phyloP scores from a whole-genome alignment of 2,113 vertebrate genomes.

The Progne subis region DNA sequence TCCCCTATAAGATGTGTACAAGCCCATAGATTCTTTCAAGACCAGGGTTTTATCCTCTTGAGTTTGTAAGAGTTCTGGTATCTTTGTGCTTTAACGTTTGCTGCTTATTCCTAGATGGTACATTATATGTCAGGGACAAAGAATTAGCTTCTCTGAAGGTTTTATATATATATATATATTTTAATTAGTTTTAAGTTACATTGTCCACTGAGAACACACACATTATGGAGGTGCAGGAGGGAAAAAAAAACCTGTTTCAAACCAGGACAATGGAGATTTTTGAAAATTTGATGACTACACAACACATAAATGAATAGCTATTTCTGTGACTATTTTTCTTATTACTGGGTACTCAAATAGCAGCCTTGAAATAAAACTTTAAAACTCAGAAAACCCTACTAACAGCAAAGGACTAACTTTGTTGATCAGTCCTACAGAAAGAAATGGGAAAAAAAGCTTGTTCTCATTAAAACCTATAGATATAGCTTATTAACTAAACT shows the following conservation, averaged over 20 bases:
- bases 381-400: neutral
- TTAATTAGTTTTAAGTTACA: neutral
- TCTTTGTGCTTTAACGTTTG: neutral
- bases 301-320: neutral
- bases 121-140: neutral
- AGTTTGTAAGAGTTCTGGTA: neutral
- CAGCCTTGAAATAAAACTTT: neutral
- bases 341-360: neutral
- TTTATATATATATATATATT: too few species aligned
- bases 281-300: fast-evolving
- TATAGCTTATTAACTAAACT: neutral
- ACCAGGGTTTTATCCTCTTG: neutral
- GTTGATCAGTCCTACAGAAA: neutral
- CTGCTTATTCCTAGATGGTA: neutral
- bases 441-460: neutral
- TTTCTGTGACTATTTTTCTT: neutral
- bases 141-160: neutral
- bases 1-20: neutral
- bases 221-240: neutral
- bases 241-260: neutral
- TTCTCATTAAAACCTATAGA: neutral
- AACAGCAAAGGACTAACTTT: neutral
- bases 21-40: neutral
- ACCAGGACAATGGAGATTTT: neutral
- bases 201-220: neutral